A percentile compares a stretch with the other conserved stretches of the same genome.
Conservation (phyloP, 64 coral and sea anemone genomes). For the Trachythela sp. region DNA sequence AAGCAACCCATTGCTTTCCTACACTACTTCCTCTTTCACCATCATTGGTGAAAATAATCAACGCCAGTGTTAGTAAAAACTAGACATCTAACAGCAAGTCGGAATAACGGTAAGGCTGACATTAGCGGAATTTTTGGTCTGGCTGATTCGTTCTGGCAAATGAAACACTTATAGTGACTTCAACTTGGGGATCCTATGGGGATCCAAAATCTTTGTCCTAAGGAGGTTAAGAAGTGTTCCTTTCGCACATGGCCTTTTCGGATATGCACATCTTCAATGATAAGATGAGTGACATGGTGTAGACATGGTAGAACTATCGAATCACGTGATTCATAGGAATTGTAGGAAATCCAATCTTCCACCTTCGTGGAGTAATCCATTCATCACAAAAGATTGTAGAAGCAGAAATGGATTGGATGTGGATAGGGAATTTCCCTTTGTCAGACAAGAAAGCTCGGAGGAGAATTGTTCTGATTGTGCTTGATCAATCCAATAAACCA, state of each 20-base stretch:
- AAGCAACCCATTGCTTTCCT: slow-evolving; percentile 31
- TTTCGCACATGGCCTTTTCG: slow-evolving; percentile 14
- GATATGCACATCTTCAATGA: slow-evolving; percentile 6
- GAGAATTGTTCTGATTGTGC: not conserved
- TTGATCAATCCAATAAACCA: not conserved
- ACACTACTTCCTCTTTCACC: not conserved
- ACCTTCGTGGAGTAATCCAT: slow-evolving; percentile 24
- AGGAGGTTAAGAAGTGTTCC: not conserved
- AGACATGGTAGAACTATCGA: not conserved
- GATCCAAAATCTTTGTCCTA: slow-evolving; percentile 37
- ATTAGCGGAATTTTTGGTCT: slow-evolving; percentile 37
- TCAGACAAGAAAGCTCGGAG: not conserved
- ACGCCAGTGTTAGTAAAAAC: slow-evolving; percentile 15
- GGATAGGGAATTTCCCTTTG: not conserved
- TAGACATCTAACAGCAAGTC: not conserved
- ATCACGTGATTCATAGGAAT: slow-evolving; percentile 24
- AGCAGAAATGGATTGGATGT: not conserved
- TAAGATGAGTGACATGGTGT: not conserved
- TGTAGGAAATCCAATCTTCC: not conserved
- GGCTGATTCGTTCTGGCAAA: not conserved
- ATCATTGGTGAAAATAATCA: slow-evolving; percentile 23
- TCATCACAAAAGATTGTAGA: not conserved
- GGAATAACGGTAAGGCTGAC: slow-evolving; percentile 5
- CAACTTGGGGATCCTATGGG: not conserved
- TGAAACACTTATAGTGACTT: not conserved